Evolutionary conservation across 2,888 invertebrate genomes (phyloP).

Genomic region (Brenthis ino): DNA sequence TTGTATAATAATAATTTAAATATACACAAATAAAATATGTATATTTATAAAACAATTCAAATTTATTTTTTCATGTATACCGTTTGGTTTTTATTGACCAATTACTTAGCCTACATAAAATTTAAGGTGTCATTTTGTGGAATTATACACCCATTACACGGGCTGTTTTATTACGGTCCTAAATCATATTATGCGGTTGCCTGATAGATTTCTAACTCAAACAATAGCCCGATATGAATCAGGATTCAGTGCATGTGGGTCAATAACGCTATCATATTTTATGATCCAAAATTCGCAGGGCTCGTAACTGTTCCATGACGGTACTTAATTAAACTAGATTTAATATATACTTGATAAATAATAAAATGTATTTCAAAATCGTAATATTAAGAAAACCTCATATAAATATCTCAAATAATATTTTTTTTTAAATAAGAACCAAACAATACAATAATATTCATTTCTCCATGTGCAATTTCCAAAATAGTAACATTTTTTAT

Average conservation of each 20-base stretch:
- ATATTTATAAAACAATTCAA: no score
- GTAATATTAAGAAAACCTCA: no score
- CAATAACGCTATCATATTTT: conserved; percentile 47
- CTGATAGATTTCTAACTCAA: conserved; percentile 33
- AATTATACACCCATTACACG: conserved; percentile 24
- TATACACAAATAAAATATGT: no score
- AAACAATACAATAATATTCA: no score
- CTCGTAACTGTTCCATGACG: conserved; percentile 1
- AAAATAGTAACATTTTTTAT: no score
- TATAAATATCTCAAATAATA: no score
- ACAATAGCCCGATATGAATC: conserved; percentile 29
- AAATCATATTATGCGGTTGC: conserved; percentile 27
- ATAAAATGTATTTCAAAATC: no score
- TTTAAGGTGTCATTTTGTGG: conserved; percentile 19
- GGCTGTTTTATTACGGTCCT: conserved; percentile 27
- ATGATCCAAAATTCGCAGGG: conserved; percentile 35
- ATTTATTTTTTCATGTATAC: background rate
- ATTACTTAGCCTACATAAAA: conserved; percentile 26
- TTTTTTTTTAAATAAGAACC: no score
- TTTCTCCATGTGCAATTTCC: no score
- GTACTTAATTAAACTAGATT: background rate
- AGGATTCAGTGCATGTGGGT: conserved; percentile 42
- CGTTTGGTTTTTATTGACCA: conserved; percentile 7
- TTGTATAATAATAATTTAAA: no score
- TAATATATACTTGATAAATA: no score